These are phyloP conservation scores for Cochlearius cochlearius DNA, from an alignment of 2,113 vertebrate species.

Conservation along the genomic window DNA sequence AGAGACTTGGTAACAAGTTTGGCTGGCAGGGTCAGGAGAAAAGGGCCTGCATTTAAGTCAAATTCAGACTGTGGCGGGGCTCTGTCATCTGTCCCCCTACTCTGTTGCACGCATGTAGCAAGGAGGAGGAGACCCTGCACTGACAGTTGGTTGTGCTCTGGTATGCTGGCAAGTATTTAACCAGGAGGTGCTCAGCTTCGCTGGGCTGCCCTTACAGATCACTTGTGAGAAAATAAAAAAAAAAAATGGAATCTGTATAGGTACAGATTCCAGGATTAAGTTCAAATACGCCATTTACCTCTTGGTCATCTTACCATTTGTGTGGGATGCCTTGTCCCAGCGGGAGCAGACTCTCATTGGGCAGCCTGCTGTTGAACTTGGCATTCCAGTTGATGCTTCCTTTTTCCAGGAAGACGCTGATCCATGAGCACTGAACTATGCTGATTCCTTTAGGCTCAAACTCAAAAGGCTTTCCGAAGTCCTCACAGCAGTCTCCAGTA, in stretches of 20 bases:
- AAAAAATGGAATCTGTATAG: fast-evolving
- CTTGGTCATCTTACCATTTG: fast-evolving
- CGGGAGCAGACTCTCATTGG: neutral
- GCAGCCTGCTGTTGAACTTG: neutral
- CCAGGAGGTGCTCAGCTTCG: neutral
- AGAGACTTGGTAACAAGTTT: neutral
- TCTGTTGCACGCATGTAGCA: fast-evolving
- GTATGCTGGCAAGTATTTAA: neutral
- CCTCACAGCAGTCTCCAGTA: neutral
- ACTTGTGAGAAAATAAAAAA: neutral
- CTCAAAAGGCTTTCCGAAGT: neutral
- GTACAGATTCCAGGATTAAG: neutral
- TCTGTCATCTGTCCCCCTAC: neutral
- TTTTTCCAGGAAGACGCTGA: neutral
- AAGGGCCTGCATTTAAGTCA: neutral
- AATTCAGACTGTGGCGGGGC: neutral
- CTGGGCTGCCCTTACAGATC: neutral
- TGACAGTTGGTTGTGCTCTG: no score
- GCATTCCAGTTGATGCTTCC: neutral
- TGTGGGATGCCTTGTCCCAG: neutral
- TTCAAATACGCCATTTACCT: neutral
- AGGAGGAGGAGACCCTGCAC: neutral
- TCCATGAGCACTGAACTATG: neutral
- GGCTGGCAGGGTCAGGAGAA: neutral
- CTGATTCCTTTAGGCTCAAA: neutral